These are phyloP conservation scores for Diplolepis rosae DNA, from an alignment of 2,888 invertebrate species.

Conservation along the genomic window DNA sequence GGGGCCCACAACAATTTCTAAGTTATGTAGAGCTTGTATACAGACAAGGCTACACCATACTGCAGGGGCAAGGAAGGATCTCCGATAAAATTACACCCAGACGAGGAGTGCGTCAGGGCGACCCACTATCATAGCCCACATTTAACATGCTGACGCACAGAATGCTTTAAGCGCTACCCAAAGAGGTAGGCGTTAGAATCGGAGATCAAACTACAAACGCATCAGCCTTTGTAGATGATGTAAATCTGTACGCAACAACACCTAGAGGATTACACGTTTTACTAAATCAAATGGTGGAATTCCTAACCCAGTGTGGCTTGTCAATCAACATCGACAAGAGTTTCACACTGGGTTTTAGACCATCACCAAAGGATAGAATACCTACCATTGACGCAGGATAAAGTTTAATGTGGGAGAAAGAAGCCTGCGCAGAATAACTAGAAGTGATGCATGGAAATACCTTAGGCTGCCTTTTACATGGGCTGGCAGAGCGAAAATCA, in stretches of 20 bases:
- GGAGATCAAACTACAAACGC: background rate
- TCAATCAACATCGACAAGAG: background rate
- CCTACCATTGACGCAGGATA: too few relatives aligned
- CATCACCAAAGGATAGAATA: too few relatives aligned
- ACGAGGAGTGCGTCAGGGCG: conserved; percentile 34
- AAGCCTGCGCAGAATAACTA: too few relatives aligned
- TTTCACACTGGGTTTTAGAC: background rate
- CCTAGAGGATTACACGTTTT: conserved; percentile 53
- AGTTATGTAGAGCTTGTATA: background rate
- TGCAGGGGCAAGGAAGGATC: background rate
- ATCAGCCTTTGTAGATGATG: too few relatives aligned
- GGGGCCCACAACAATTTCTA: background rate
- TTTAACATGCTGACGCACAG: conserved; percentile 38
- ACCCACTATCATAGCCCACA: conserved; percentile 36
- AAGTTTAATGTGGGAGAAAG: background rate
- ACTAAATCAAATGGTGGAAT: background rate
- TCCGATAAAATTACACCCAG: background rate
- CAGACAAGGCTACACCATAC: background rate
- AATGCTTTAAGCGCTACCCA: conserved; percentile 1
- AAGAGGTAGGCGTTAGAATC: conserved; percentile 33
- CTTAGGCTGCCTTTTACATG: too few relatives aligned
- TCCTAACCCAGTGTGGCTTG: background rate
- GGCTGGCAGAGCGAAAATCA: too few relatives aligned
- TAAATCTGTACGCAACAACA: conserved; percentile 29
- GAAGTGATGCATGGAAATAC: too few relatives aligned